phyloP scores from a whole-genome alignment of 2,797 vertebrate species.

The Acanthiza pusilla region DNA sequence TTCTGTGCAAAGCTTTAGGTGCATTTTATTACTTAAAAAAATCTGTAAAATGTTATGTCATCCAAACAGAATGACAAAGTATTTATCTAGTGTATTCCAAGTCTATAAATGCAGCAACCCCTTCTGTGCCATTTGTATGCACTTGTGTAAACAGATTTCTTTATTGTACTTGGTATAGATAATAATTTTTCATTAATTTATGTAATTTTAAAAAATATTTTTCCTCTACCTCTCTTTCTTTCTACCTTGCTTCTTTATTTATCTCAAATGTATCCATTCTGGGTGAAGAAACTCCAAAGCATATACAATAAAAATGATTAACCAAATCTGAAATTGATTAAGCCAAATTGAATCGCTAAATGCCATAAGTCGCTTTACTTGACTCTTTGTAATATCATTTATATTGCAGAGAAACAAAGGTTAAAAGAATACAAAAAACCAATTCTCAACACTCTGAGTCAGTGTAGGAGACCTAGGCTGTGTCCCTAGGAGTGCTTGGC shows the following conservation, averaged over 20 bases:
- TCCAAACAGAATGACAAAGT: neutral
- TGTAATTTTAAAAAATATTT: neutral
- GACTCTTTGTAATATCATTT: neutral
- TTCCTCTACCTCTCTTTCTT: neutral
- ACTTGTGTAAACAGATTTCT: neutral
- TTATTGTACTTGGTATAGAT: neutral
- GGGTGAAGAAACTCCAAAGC: neutral
- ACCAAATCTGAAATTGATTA: neutral
- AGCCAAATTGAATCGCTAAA: neutral
- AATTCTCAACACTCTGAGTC: neutral
- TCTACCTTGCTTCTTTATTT: neutral
- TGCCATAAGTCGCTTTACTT: neutral
- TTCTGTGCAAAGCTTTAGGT: neutral
- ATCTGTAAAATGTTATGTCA: neutral
- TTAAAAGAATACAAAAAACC: neutral
- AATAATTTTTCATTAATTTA: neutral
- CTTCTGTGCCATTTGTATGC: neutral
- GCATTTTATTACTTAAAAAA: neutral
- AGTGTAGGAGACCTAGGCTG: neutral
- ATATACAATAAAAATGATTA: neutral
- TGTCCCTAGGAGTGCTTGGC: neutral
- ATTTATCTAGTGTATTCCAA: neutral
- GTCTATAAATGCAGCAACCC: neutral
- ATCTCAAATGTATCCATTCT: neutral
- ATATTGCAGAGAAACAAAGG: neutral